Base-by-base conservation (phyloP, 2,113 vertebrate genomes). In the Australoheros scitulus region DNA sequence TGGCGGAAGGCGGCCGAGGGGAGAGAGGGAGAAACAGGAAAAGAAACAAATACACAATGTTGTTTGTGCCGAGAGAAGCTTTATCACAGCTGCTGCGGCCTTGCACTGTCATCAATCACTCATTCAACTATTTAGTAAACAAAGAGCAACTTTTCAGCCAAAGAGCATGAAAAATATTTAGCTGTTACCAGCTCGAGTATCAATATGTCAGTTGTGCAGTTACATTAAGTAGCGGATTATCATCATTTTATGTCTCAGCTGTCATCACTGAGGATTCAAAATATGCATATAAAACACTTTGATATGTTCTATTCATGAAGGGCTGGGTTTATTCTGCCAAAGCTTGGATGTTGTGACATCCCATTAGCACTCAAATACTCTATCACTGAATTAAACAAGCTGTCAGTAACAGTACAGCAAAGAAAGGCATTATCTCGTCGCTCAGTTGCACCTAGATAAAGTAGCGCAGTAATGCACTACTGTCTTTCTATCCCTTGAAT, bases 21-120 rank as follows among this genome's bases (percentile, higher is more conserved):
- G 72, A 82, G 77, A 61, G 86, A 81, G 32, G 24, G 61, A 75
- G 78, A 76, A 80, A 82, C 83, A 88, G 89, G 84, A 87, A 92
- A 81, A 70, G 83, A 81, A 88, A 82, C 82, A 89, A 84, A 90
- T 72, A 74, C 76, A 91, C 88, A 92, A 90, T 89, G 84, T 24
- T 55, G 75, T 87, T 75, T 76, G 76, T 60, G 76, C 60, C 75
- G 59, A 75, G 61, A 85, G 55, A 84, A 13, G 68, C 74, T 89
- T 84, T 82, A 91, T 84, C 47, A 65, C 77, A 85, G 79, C 81
- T 65, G 63, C 79, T 74, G 43, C 11, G 43, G 29, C 65, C 61
- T 26, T 41, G 15, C 11, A 59, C 76, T 43, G 64, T 59, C 84
- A 72, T 85, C 72, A 91, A 70, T 94, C 85, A 80, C 52, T 82